Evolutionary conservation across 2,888 invertebrate species (phyloP).

Genomic region (Gnatocerus cornutus): DNA sequence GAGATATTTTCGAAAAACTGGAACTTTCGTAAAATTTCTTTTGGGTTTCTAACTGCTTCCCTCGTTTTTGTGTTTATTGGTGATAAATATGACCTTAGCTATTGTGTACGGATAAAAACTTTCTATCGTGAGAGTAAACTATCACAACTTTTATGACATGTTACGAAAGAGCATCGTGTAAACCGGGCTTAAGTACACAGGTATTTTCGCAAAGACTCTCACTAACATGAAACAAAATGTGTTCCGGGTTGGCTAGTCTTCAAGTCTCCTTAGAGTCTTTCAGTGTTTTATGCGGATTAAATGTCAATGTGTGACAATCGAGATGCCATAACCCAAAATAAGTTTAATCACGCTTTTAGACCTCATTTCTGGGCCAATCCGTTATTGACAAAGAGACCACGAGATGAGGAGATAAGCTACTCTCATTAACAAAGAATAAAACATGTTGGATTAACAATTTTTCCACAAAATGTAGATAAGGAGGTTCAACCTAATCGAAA

Average conservation of each 20-base stretch:
- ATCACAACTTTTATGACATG: background rate
- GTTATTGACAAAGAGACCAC: background rate
- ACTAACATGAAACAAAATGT: slow-evolving; percentile 37
- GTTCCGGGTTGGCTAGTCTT: slow-evolving; percentile 59
- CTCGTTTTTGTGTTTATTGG: background rate
- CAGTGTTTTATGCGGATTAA: slow-evolving; percentile 52
- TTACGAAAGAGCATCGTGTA: background rate
- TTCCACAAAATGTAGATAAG: background rate
- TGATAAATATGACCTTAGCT: background rate
- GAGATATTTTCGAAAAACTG: too few relatives aligned
- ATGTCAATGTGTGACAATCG: slow-evolving; percentile 58
- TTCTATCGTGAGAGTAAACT: slow-evolving; percentile 2
- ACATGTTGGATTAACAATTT: background rate
- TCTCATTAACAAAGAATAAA: background rate
- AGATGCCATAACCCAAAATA: slow-evolving; percentile 58
- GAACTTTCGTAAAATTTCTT: too few relatives aligned
- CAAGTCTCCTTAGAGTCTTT: slow-evolving; percentile 53
- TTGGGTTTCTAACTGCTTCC: too few relatives aligned
- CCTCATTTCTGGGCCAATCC: background rate
- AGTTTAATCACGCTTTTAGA: slow-evolving; percentile 17
- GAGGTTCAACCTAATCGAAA: background rate
- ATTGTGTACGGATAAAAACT: slow-evolving; percentile 4
- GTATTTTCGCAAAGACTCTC: slow-evolving; percentile 38
- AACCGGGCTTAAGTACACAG: slow-evolving; percentile 29
- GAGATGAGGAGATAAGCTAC: background rate